Evolutionary conservation across 2,113 vertebrate genomes (phyloP).

Genomic region (Capreolus pygargus): DNA sequence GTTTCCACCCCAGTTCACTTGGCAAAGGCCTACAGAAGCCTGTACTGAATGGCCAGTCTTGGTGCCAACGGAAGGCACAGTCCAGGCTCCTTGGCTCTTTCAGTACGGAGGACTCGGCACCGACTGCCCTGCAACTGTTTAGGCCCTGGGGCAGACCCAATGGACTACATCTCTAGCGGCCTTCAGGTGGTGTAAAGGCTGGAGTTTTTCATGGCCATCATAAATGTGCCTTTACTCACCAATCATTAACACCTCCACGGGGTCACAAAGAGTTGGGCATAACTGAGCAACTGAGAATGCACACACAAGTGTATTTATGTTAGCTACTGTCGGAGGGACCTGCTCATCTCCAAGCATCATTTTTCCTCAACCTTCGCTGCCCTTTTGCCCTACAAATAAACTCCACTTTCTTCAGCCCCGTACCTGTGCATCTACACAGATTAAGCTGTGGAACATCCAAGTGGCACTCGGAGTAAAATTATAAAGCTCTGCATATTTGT

Average conservation of each 20-base stretch:
- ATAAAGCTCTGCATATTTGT: background rate
- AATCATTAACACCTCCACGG: background rate
- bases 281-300: background rate
- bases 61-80: background rate
- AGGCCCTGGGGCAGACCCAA: fast-evolving
- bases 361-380: background rate
- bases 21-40: background rate
- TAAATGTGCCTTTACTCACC: background rate
- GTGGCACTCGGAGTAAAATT: background rate
- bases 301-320: background rate
- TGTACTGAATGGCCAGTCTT: background rate
- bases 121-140: background rate
- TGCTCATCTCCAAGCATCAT: background rate
- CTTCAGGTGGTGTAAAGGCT: background rate
- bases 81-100: background rate
- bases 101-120: background rate
- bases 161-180: background rate
- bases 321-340: background rate
- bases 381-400: background rate
- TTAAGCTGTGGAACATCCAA: background rate
- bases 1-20: background rate
- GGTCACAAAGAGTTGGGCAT: background rate
- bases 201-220: background rate
- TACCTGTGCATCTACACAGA: background rate
- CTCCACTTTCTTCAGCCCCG: background rate